Evolutionary conservation across 2,888 invertebrate genomes (phyloP), one percentile per base, ranked within the genome.

Genomic region (Drosophila meridiana): DNA sequence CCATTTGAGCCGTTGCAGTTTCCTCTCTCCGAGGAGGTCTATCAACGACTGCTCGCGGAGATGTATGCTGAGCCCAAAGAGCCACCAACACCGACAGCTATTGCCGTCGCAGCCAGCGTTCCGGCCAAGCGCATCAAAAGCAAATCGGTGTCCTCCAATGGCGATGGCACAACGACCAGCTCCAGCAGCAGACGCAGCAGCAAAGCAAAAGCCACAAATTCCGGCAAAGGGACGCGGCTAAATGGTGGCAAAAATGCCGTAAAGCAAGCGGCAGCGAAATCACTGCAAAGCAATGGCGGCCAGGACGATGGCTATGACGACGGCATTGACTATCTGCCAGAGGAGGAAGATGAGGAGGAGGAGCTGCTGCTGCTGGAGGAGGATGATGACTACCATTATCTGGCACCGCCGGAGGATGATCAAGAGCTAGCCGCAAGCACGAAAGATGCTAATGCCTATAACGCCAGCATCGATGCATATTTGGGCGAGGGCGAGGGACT

Each of bases 1-100:
- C 97, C 95, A 92, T 90, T 85, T 56, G 96, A 97, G 69, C 95
- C 95, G 45, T 94, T 97, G 58, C 93, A 93, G 76, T 97, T 97
- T 93, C 97, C 97, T 6, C 94, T 97, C 58, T 92, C 94, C 7
- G 97, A 97, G 56, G 95, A 95, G 50, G 93, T 94, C 30, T 96
- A 96, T 92, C 94, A 95, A 60, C 94, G 94, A 84, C 96, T 97
- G 96, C 84, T 96, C 72, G 94, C 62, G 0, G 84, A 89, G 26
- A 79, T 72, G 45, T 62, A 76, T 7, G 72, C 69, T 3, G 62
- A 71, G 32, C 87, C 90, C 1, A 64, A 64, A 28, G 56, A 58
- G 43, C 28, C 55, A 30, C 6, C 42, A 0, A 8, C 52, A 32
- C n/a, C 45, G 14, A 3, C 13, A 26, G 2, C 34, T 7, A 1